Base-by-base conservation (phyloP, 2,113 vertebrate species). In the Zootoca vivipara region DNA sequence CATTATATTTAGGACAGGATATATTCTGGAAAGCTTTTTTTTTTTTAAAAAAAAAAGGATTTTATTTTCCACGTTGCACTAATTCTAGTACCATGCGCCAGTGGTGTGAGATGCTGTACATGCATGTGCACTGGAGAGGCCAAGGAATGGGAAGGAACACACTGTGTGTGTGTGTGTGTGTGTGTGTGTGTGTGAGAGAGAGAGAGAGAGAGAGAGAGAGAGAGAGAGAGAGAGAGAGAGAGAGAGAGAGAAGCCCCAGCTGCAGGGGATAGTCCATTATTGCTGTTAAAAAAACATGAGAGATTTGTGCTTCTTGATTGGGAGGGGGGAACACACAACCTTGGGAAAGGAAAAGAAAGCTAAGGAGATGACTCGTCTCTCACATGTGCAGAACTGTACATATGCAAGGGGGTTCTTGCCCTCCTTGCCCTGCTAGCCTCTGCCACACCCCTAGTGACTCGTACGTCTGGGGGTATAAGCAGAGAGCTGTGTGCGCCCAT, bases 151-250 rank as follows among this genome's bases (percentile, higher is more conserved):
- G 58, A 33, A 42, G 38, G 64, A 69, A 7, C 24, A 13, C 1
- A 12, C 8, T 35, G n/a, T 22, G n/a, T 22, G 33, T 35, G 56
- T 38, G 33, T 38, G 58, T 24, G 80, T 40, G 80, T 3, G 30
- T 2, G 79, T 22, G 58, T 35, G 56, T 33, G 33, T 7, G 79
- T 35, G 12, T 42, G 22, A 3, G 35, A 16, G 26, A 2, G 7
- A 1, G 65, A 35, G 38, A 20, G 40, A 9, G 30, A 38, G 38
- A 18, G 64, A 22, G 56, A 16, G 8, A 12, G 6, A 13, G 38
- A 5, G 28, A 0, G 12, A 1, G 35, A 9, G 38, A 2, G 28
- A 12, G 13, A 5, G 70, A 5, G n/a, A 4, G 26, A 30, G n/a
- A n/a, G n/a, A n/a, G 13, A 18, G 58, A 62, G 16, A 20, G 58